These are phyloP conservation scores for Falco berigora DNA, from an alignment of 2,797 vertebrate species.

Conservation along the genomic window DNA sequence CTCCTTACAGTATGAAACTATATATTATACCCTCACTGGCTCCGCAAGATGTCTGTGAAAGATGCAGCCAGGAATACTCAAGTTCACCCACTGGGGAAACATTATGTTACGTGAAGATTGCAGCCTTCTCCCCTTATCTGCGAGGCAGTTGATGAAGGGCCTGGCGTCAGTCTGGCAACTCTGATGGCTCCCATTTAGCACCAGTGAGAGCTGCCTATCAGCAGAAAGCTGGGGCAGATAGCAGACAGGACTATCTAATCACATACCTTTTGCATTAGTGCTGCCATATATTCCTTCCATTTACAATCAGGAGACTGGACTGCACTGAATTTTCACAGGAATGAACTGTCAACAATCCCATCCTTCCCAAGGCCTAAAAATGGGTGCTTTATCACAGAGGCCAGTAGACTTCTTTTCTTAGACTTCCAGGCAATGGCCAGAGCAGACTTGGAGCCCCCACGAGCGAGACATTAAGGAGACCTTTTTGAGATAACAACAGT, in stretches of 20 bases:
- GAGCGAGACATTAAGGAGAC: conserved; percentile 70
- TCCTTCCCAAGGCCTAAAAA: conserved; percentile 78
- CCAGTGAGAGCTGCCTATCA: conserved; percentile 83
- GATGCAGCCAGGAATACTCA: conserved; percentile 46
- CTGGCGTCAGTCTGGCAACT: conserved; percentile 86
- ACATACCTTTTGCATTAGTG: conserved; percentile 82
- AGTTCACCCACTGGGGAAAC: conserved; percentile 49
- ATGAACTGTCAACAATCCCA: conserved; percentile 82
- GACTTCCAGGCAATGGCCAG: conserved; percentile 68
- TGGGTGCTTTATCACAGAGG: conserved; percentile 71
- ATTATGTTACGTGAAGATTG: background rate
- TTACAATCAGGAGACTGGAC: conserved; percentile 42
- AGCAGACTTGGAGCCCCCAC: conserved; percentile 77
- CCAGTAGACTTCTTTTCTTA: conserved; percentile 68
- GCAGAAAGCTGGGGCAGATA: conserved; percentile 79
- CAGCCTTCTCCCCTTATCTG: conserved; percentile 74
- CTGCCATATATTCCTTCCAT: conserved; percentile 65
- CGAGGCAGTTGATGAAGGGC: conserved; percentile 69
- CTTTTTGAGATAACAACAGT: conserved; percentile 69
- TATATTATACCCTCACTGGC: background rate
- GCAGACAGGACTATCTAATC: conserved; percentile 82
- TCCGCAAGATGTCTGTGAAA: conserved; percentile 24
- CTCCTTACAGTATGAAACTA: background rate
- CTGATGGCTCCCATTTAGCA: conserved; percentile 79
- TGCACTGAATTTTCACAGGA: conserved; percentile 74